Conservation (phyloP, 1,140 invertebrate species). For the Heliconius melpomene region DNA sequence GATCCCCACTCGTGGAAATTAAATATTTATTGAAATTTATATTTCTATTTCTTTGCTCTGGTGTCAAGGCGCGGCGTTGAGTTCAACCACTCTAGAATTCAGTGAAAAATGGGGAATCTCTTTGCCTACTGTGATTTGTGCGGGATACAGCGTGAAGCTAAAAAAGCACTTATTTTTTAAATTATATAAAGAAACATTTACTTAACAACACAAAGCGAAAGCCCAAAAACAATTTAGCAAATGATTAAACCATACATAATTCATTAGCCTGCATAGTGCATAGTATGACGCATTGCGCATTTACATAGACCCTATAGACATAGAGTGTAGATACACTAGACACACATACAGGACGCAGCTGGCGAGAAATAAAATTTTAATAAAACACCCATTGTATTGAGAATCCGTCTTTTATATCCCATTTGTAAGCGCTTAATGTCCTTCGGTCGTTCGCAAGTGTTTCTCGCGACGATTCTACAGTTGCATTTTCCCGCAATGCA, state of each 20-base stretch:
- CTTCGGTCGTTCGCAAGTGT: conserved; percentile 8
- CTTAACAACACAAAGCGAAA: conserved; percentile 1
- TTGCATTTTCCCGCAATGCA: neutral
- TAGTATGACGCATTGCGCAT: conserved; percentile 59
- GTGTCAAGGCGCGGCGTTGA: too few species aligned
- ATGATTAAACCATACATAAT: conserved; percentile 45
- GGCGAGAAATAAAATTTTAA: conserved; percentile 59
- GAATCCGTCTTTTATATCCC: conserved; percentile 43
- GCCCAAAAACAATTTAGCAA: conserved; percentile 31
- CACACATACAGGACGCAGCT: conserved; percentile 49
- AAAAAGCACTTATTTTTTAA: neutral
- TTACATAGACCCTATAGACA: conserved; percentile 56
- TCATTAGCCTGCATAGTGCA: conserved; percentile 52
- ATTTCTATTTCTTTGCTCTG: too few species aligned
- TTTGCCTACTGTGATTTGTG: too few species aligned
- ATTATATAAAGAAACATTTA: neutral
- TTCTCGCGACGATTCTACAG: neutral
- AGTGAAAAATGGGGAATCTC: too few species aligned
- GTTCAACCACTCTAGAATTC: too few species aligned
- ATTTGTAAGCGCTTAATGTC: conserved; percentile 24
- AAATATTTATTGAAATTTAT: too few species aligned
- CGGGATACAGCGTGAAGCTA: neutral
- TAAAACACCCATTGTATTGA: conserved; percentile 45
- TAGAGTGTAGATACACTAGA: too few species aligned
- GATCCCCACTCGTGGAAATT: too few species aligned